Percentiles rank a stretch among this genome's conserved stretches.
Evolutionary conservation across 2,797 vertebrate genomes (phyloP).

Genomic region (Hydrophis major): DNA sequence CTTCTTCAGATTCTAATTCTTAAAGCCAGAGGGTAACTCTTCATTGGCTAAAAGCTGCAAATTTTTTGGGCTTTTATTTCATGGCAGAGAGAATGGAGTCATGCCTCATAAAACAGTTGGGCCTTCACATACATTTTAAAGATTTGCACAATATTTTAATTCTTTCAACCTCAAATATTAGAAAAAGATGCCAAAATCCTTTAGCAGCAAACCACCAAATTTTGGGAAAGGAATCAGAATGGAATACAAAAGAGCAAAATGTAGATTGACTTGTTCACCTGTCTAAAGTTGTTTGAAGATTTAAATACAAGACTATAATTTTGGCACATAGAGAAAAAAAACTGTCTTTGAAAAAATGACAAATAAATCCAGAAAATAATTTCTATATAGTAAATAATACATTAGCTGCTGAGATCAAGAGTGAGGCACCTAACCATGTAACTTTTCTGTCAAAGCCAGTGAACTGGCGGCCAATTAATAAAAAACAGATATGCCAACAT

Average conservation of each 20-base stretch:
- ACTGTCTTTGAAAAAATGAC: neutral
- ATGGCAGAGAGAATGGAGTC: neutral
- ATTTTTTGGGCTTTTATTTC: neutral
- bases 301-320: conserved; percentile 10
- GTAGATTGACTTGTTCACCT: neutral
- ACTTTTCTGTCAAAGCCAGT: neutral
- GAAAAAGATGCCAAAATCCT: neutral
- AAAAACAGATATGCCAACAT: no score
- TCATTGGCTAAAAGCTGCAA: neutral
- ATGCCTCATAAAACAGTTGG: neutral
- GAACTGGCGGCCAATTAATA: neutral
- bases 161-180: neutral
- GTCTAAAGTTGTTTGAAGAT: neutral
- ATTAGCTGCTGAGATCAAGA: conserved; percentile 1
- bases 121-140: neutral
- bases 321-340: neutral
- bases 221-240: neutral
- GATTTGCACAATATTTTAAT: neutral
- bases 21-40: neutral
- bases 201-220: neutral
- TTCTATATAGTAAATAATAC: neutral
- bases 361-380: conserved; percentile 2
- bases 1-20: neutral
- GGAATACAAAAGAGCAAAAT: neutral
- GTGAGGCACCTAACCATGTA: neutral